Evolutionary conservation across 2,797 vertebrate genomes (phyloP).

Genomic region (Dicrostonyx torquatus): DNA sequence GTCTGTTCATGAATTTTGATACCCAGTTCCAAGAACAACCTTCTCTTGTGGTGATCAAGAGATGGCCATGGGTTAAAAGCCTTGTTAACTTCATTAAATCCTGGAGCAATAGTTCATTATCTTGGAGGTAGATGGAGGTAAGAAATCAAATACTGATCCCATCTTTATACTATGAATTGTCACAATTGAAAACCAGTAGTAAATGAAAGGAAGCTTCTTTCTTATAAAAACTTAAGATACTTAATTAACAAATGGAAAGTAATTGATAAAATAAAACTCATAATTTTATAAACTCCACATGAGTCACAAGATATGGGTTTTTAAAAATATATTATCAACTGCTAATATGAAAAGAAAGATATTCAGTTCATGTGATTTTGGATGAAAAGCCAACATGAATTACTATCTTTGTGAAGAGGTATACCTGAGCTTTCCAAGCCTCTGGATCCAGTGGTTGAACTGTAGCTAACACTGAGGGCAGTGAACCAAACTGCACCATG

Average conservation of each 20-base stretch:
- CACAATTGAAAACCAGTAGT: slow-evolving; percentile 1
- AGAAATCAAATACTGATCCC: not conserved
- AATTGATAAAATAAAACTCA: slow-evolving; percentile 25
- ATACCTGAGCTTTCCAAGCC: not conserved
- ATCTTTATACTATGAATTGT: slow-evolving; percentile 30
- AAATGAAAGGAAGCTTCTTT: not conserved
- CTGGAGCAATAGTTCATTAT: slow-evolving; percentile 48
- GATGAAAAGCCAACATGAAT: not conserved
- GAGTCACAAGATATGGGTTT: not conserved
- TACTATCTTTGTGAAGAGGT: slow-evolving; percentile 27
- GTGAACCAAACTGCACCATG: not conserved
- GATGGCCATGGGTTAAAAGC: not conserved
- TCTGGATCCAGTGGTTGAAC: not conserved
- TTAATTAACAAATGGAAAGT: slow-evolving; percentile 37
- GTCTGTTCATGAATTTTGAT: not conserved
- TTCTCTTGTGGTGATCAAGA: not conserved
- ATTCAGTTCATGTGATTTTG: not conserved
- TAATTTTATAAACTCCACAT: slow-evolving; percentile 17
- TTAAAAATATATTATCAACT: not conserved
- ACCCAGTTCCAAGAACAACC: not conserved
- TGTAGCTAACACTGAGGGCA: not conserved
- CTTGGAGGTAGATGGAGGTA: slow-evolving; percentile 20
- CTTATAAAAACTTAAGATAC: not conserved
- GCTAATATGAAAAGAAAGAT: not conserved
- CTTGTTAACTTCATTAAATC: slow-evolving; percentile 1